Evolutionary conservation across 2,113 vertebrate species (phyloP).

Genomic region (human (Homo sapiens)): GRCh38 chr14:25600001-25600500

Average conservation of each 20-base stretch:
- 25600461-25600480: not conserved
- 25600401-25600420: not conserved
- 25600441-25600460: not conserved
- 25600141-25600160: no score
- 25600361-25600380: not conserved
- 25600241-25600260: not conserved
- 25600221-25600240: no score
- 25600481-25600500: not conserved
- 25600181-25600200: no score
- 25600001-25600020: no score
- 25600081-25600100: no score
- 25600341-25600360: rapidly evolving
- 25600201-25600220: no score
- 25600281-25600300: not conserved
- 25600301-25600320: not conserved
- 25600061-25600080: no score
- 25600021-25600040: no score
- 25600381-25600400: not conserved
- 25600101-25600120: no score
- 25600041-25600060: no score
- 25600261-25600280: not conserved
- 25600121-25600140: no score
- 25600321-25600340: not conserved
- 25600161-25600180: no score
- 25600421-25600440: not conserved